These are phyloP conservation scores for Cydia strobilella DNA, from an alignment of 1,140 invertebrate genomes.

Conservation along the genomic window DNA sequence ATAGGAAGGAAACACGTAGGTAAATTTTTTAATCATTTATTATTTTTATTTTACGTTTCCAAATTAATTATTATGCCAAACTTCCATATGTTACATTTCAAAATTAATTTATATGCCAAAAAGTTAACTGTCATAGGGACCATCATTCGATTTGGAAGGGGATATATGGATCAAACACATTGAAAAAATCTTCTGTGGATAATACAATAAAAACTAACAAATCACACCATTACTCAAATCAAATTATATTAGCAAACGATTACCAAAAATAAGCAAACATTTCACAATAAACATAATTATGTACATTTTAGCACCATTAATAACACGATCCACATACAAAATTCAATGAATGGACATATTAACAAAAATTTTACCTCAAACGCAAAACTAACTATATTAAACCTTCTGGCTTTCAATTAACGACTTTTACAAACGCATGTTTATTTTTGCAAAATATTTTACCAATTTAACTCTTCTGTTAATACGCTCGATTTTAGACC, in stretches of 20 bases:
- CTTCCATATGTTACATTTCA: no score
- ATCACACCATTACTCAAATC: not conserved
- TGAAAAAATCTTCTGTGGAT: not conserved
- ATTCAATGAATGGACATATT: not conserved
- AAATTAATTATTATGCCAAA: no score
- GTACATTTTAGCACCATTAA: not conserved
- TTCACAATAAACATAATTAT: not conserved
- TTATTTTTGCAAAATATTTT: not conserved
- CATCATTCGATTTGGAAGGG: no score
- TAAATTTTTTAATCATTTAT: no score
- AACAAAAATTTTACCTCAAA: not conserved
- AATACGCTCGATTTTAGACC: not conserved
- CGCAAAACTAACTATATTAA: not conserved
- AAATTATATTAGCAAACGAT: not conserved
- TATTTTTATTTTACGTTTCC: no score
- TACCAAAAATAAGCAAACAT: constrained; percentile 8
- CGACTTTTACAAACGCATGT: not conserved
- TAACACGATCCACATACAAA: not conserved
- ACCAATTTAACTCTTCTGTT: not conserved
- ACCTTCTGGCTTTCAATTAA: not conserved
- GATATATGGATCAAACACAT: no score
- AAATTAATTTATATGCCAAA: no score
- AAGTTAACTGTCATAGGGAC: no score
- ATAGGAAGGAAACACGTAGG: constrained; percentile 28
- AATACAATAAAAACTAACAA: not conserved